Conservation (phyloP, 2,888 invertebrate species). For the Thyatira batis region DNA sequence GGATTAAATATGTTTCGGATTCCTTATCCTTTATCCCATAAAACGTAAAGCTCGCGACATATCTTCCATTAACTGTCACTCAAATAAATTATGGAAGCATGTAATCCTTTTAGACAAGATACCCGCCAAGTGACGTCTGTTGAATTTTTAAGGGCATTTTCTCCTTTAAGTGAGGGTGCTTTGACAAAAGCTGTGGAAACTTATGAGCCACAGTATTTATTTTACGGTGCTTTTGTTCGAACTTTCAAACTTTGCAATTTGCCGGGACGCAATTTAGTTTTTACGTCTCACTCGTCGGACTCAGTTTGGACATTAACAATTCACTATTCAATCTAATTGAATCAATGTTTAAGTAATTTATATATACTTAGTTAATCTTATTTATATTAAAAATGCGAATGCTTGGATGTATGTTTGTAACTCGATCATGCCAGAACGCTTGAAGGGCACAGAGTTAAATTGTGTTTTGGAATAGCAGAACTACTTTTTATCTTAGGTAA, state of each 20-base stretch:
- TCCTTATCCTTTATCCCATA: not conserved
- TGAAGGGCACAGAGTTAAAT: too few relatives aligned
- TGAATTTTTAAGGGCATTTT: slow-evolving; percentile 34
- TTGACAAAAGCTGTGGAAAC: slow-evolving; percentile 26
- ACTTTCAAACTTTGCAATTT: slow-evolving; percentile 30
- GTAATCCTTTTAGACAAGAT: not conserved
- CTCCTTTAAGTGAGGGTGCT: slow-evolving; percentile 27
- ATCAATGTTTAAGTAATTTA: too few relatives aligned
- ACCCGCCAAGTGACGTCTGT: not conserved
- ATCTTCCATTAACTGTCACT: not conserved
- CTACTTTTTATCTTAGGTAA: too few relatives aligned
- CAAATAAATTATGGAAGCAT: not conserved
- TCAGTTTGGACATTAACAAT: slow-evolving; percentile 1
- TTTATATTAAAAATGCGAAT: too few relatives aligned
- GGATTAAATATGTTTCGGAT: not conserved
- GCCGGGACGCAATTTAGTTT: slow-evolving; percentile 22
- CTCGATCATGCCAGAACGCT: too few relatives aligned
- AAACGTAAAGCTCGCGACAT: not conserved
- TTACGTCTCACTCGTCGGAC: slow-evolving; percentile 24
- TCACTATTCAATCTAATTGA: not conserved
- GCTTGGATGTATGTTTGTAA: too few relatives aligned
- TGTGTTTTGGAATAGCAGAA: too few relatives aligned
- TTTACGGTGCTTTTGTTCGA: slow-evolving; percentile 26
- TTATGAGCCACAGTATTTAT: slow-evolving; percentile 46
- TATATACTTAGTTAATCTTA: too few relatives aligned